Percentiles rank a stretch among this genome's conserved stretches.
Conservation (phyloP, 2,113 vertebrate species). For the Fulmarus glacialis region DNA sequence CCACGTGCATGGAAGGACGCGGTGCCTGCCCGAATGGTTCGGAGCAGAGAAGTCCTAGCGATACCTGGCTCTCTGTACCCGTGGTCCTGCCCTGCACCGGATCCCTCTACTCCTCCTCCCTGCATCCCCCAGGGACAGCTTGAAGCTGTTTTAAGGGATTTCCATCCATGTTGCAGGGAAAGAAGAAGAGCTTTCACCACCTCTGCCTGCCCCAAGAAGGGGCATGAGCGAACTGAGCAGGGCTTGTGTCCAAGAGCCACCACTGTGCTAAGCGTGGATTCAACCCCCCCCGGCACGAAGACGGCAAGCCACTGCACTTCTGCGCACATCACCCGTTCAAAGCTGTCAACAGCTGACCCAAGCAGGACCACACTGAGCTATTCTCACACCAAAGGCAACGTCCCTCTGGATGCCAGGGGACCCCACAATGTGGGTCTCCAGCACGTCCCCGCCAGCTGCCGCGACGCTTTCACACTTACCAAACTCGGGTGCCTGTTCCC, state of each 20-base stretch:
- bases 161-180: neutral
- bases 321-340: rapidly evolving
- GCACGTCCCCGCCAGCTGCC: neutral
- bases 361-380: neutral
- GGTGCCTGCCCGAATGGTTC: rapidly evolving
- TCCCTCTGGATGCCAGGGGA: neutral
- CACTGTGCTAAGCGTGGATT: rapidly evolving
- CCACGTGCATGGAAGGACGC: rapidly evolving
- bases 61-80: neutral
- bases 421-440: rapidly evolving
- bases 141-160: neutral
- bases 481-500: conserved; percentile 85
- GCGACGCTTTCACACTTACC: conserved; percentile 72
- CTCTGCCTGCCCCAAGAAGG: neutral
- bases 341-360: neutral
- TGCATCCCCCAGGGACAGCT: neutral
- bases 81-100: rapidly evolving
- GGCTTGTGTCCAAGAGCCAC: neutral
- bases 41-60: neutral
- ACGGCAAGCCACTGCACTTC: rapidly evolving
- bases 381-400: rapidly evolving
- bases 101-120: neutral
- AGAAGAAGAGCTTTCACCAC: neutral
- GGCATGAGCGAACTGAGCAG: neutral
- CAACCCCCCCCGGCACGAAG: neutral